Percentiles rank a stretch among this genome's conserved stretches.
phyloP scores from a whole-genome alignment of 2,797 vertebrate species.

The Bufotes viridis region DNA sequence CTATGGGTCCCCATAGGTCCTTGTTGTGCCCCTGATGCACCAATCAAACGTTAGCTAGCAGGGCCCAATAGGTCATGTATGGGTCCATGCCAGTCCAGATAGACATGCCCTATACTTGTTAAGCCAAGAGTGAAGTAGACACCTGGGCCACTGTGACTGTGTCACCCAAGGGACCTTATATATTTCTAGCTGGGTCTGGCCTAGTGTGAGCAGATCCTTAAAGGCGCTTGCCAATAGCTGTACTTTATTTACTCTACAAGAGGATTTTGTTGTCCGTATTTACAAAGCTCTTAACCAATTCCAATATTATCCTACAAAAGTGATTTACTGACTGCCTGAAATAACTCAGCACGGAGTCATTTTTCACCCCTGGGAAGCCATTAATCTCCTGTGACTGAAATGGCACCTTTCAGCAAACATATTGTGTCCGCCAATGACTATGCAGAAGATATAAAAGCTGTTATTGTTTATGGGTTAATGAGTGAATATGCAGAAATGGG shows the following conservation, averaged over 20 bases:
- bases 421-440: neutral
- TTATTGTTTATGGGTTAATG: conserved; percentile 20
- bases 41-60: neutral
- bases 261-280: neutral
- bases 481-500: neutral
- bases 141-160: too few species aligned
- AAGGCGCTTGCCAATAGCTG: neutral
- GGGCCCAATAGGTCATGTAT: neutral
- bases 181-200: neutral
- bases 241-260: too few species aligned
- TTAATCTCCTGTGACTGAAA: conserved; percentile 30
- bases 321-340: conserved; percentile 64
- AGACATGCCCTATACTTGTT: neutral
- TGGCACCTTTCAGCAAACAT: conserved; percentile 29
- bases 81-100: neutral
- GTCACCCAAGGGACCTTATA: neutral
- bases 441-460: neutral
- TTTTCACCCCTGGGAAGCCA: conserved; percentile 33
- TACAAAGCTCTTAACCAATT: conserved; percentile 10
- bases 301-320: conserved; percentile 8
- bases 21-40: too few species aligned
- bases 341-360: conserved; percentile 7
- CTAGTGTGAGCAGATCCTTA: neutral
- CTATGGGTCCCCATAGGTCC: too few species aligned
- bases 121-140: neutral